A percentile compares a stretch with the other conserved stretches of the same genome.
Conservation (phyloP, 2,888 invertebrate genomes). For the Oscheius sp. region DNA sequence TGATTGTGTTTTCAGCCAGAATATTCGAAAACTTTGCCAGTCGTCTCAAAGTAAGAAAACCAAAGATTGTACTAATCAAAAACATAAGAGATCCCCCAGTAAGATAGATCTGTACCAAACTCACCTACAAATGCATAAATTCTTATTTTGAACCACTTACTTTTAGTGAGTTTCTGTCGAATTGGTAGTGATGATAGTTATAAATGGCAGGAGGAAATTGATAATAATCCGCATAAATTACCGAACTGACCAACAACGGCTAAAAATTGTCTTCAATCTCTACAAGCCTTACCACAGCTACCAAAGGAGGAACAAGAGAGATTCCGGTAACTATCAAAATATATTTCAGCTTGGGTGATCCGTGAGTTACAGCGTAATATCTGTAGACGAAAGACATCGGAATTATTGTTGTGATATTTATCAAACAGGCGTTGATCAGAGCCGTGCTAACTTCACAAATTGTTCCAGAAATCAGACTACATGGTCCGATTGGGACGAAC, state of each 20-base stretch:
- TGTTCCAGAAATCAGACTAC: background rate
- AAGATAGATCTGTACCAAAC: background rate
- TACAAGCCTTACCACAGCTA: background rate
- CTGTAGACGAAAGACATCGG: slow-evolving; percentile 3
- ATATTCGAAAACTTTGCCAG: background rate
- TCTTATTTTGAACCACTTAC: background rate
- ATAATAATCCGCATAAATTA: background rate
- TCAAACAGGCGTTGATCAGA: background rate
- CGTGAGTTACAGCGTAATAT: background rate
- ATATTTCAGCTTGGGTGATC: background rate
- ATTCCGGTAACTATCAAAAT: background rate
- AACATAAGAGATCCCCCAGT: background rate
- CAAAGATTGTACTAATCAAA: background rate
- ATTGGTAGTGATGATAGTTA: background rate
- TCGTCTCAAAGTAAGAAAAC: background rate
- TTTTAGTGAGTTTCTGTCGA: background rate
- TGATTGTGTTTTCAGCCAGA: background rate
- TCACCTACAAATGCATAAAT: background rate
- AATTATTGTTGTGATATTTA: slow-evolving; percentile 12
- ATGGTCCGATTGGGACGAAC: slow-evolving; percentile 2
- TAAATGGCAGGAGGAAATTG: background rate
- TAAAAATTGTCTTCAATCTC: background rate
- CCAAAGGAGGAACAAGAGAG: background rate
- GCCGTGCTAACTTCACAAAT: background rate
- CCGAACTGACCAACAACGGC: background rate